phyloP scores from a whole-genome alignment of 2,113 vertebrate genomes.

The Rhea americana region DNA sequence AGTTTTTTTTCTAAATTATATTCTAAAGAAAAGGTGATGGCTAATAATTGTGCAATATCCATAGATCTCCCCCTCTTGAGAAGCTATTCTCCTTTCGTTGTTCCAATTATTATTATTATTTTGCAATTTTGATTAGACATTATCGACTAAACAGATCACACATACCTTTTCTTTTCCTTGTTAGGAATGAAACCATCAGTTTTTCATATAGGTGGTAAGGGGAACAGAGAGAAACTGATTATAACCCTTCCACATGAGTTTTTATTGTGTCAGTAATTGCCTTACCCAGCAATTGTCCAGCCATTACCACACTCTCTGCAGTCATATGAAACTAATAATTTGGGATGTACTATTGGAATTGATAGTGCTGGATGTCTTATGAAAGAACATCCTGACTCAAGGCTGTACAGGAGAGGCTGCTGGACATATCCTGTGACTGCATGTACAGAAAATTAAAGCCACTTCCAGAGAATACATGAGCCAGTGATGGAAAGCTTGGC shows the following conservation, averaged over 20 bases:
- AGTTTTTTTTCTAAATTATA: neutral
- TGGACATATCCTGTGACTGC: rapidly evolving
- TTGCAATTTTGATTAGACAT: no score
- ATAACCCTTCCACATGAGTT: neutral
- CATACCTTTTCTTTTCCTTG: neutral
- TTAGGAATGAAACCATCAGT: neutral
- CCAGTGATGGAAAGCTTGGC: neutral
- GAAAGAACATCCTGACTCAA: neutral
- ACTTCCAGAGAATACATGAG: neutral
- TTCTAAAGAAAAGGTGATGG: neutral
- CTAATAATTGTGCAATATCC: neutral
- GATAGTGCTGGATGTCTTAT: neutral
- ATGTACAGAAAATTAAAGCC: neutral
- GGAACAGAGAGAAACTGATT: neutral
- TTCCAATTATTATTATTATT: neutral
- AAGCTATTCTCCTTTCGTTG: neutral
- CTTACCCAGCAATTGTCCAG: neutral
- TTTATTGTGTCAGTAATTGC: neutral
- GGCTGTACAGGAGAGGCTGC: neutral
- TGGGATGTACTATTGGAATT: neutral
- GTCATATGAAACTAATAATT: neutral
- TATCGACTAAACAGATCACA: no score
- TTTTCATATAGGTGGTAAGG: neutral
- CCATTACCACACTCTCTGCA: neutral
- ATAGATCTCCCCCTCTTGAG: neutral